Evolutionary conservation across 2,113 vertebrate genomes (phyloP), one percentile per base, ranked within the genome.

Genomic region (Telmatochromis brichardi): DNA sequence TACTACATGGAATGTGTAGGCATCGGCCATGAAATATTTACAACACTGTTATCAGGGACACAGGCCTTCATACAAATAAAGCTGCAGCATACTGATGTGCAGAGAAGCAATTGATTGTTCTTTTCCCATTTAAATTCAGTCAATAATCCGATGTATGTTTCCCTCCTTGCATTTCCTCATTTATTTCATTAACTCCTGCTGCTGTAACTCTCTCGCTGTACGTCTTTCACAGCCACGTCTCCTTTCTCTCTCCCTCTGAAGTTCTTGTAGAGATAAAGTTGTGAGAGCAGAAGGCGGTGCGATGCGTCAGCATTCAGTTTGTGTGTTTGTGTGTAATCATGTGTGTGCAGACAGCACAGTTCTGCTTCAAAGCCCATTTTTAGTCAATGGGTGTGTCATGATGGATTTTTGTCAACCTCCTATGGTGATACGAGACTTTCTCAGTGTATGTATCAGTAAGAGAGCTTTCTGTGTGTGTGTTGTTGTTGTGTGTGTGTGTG

Each of bases 351-450:
- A 71, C 86, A 79, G 88, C 73, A n/a, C 50, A 81, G 87, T 92
- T 92, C 86, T 85, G 90, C 88, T 92, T 93, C 91, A 93, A 93
- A 93, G 90, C 88, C 79, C 88, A 54, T 89, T 89, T 86, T 79
- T 80, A 87, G 89, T 93, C 89, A 89, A 89, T 90, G 91, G 91
- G 86, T 90, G 91, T 92, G 91, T 93, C 91, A 89, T 92, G 90
- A 82, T 28, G 21, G 87, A 55, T 90, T 90, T 90, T 80, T 92
- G 86, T 93, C 87, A 92, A 84, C 87, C 90, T 50, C 93, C 90
- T 80, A 79, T 58, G 53, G 90, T 90, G 90, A 84, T 57, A 63
- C 31, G 17, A 83, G 83, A 42, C 80, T 78, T 50, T 63, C 37
- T 26, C 17, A 19, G 60, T 57, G 73, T 86, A 58, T 86, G 79